These are phyloP conservation scores for Myrmecophaga tridactyla DNA, from an alignment of 2,113 vertebrate genomes.

Conservation along the genomic window DNA sequence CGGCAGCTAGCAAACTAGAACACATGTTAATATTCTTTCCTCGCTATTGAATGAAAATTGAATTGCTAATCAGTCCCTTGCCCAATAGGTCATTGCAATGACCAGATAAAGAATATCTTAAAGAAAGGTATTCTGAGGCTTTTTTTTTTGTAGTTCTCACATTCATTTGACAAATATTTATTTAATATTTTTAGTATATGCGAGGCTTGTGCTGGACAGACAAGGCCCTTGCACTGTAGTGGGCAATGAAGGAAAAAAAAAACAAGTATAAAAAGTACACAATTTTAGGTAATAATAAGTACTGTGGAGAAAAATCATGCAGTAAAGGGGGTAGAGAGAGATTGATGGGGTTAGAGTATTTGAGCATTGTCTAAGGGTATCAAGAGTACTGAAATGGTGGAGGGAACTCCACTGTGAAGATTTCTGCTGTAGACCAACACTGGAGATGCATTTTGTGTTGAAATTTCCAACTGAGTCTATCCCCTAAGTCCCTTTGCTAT, in stretches of 20 bases:
- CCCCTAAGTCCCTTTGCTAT: background rate
- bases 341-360: background rate
- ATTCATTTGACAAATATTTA: background rate
- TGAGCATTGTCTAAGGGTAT: too few species aligned
- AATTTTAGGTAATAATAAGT: background rate
- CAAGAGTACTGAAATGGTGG: too few species aligned
- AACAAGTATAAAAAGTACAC: background rate
- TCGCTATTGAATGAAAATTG: constrained; percentile 20
- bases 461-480: background rate
- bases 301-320: background rate
- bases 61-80: background rate
- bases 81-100: background rate
- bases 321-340: background rate
- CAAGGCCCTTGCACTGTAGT: background rate
- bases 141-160: constrained; percentile 33
- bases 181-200: constrained; percentile 22
- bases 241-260: background rate
- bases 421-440: background rate
- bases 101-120: constrained; percentile 22
- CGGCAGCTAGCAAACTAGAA: too few species aligned
- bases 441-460: background rate
- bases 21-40: background rate
- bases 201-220: background rate
- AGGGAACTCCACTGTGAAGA: background rate
- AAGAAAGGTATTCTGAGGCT: background rate